phyloP scores from a whole-genome alignment of 2,797 vertebrate species.

The Semotilus atromaculatus region DNA sequence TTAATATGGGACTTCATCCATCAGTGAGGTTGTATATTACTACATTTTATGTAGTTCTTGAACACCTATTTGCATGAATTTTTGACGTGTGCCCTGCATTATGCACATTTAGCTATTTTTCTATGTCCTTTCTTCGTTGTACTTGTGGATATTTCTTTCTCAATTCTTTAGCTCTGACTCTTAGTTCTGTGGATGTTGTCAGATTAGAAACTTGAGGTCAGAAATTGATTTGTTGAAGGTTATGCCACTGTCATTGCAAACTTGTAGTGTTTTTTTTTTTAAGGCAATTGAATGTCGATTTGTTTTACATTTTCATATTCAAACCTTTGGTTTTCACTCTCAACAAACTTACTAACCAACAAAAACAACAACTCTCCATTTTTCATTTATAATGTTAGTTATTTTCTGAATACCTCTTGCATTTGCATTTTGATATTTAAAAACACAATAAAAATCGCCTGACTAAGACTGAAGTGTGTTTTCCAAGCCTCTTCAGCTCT shows the following conservation, averaged over 20 bases:
- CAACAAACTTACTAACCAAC: background rate
- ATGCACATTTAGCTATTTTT: slow-evolving; percentile 25
- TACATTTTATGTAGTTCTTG: slow-evolving; percentile 24
- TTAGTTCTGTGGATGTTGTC: slow-evolving; percentile 23
- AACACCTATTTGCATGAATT: slow-evolving; percentile 40
- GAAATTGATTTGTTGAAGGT: slow-evolving; percentile 33
- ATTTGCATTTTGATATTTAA: slow-evolving; percentile 80
- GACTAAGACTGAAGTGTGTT: slow-evolving; percentile 78
- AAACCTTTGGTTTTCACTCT: background rate
- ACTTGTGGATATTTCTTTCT: slow-evolving; percentile 12
- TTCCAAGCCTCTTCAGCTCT: slow-evolving; percentile 76
- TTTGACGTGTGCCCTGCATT: slow-evolving; percentile 4
- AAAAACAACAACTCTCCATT: background rate
- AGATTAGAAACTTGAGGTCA: slow-evolving; percentile 35
- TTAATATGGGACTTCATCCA: slow-evolving; percentile 37
- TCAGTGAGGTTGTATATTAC: slow-evolving; percentile 26
- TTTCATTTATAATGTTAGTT: slow-evolving; percentile 57
- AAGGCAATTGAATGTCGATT: slow-evolving; percentile 17
- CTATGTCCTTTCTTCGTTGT: background rate
- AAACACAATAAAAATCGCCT: slow-evolving; percentile 77
- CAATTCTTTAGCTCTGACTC: background rate
- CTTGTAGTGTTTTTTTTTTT: background rate
- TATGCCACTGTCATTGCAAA: slow-evolving; percentile 38
- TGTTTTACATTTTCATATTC: slow-evolving; percentile 20
- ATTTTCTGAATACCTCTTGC: slow-evolving; percentile 69